Evolutionary conservation across 2,888 invertebrate species (phyloP).

Genomic region (Drosophila pegasa): DNA sequence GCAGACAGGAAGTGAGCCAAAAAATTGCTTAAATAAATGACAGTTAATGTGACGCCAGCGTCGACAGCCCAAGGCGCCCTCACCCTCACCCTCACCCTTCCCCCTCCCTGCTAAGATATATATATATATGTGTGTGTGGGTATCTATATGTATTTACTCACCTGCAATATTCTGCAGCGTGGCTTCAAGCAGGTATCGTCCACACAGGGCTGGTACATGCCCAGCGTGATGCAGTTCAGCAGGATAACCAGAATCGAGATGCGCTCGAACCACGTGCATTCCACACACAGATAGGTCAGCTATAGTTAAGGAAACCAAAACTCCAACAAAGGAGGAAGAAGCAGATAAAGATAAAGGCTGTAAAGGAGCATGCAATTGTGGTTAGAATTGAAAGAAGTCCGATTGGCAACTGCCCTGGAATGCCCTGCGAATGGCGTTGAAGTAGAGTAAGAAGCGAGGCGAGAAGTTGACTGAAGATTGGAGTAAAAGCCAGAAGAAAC

Average conservation of each 20-base stretch:
- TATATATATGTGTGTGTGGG: not conserved
- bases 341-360: not conserved
- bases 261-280: slow-evolving; percentile 98
- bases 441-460: not conserved
- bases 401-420: not conserved
- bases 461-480: not conserved
- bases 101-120: not conserved
- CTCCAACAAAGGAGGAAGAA: not conserved
- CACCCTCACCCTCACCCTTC: not conserved
- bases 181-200: slow-evolving; percentile 96
- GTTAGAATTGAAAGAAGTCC: accelerated
- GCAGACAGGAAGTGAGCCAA: slow-evolving; percentile 75
- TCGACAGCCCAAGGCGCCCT: slow-evolving; percentile 33
- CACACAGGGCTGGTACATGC: slow-evolving; percentile 99
- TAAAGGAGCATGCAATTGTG: not conserved
- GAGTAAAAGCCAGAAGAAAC: no score
- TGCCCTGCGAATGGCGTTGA: not conserved
- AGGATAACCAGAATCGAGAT: slow-evolving; percentile 99
- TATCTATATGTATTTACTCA: slow-evolving; percentile 84
- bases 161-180: slow-evolving; percentile 96
- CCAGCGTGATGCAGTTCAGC: slow-evolving; percentile 98
- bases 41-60: slow-evolving; percentile 73
- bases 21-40: slow-evolving; percentile 78
- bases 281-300: slow-evolving; percentile 17
- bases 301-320: slow-evolving; percentile 35